phyloP scores from a whole-genome alignment of 2,797 vertebrate species.

The Enteromius thamalakanensis region DNA sequence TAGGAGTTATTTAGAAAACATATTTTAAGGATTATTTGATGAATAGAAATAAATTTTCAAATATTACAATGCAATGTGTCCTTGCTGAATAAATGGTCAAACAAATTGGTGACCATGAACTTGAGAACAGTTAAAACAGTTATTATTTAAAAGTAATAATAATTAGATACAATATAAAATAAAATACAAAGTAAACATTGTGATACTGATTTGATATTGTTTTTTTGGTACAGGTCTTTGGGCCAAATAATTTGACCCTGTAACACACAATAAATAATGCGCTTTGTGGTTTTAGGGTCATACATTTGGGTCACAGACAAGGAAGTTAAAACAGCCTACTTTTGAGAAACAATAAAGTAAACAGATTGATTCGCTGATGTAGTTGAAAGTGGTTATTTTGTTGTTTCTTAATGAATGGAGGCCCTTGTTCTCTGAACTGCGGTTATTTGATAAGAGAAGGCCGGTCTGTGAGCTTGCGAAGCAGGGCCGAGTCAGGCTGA shows the following conservation, averaged over 20 bases:
- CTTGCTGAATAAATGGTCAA: neutral
- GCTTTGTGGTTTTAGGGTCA: neutral
- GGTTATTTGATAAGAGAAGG: constrained; percentile 18
- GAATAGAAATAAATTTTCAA: neutral
- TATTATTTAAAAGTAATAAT: neutral
- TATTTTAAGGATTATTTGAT: neutral
- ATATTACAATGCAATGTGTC: neutral
- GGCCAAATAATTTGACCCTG: neutral
- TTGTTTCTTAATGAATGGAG: constrained; percentile 47
- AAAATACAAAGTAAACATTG: neutral
- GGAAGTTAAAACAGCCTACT: constrained; percentile 23
- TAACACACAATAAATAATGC: neutral
- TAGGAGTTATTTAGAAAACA: neutral
- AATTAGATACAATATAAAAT: neutral
- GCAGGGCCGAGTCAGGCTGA: neutral
- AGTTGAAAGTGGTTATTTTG: constrained; percentile 26
- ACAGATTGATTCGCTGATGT: constrained; percentile 22
- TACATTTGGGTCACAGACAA: neutral
- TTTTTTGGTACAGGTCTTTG: neutral
- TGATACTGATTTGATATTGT: neutral
- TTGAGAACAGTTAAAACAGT: too few relatives aligned
- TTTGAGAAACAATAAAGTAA: constrained; percentile 3
- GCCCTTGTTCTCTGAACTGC: constrained; percentile 33
- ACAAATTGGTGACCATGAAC: too few relatives aligned
- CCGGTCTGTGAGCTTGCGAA: constrained; percentile 10